Evolutionary conservation across 1,140 invertebrate genomes (phyloP), one percentile per base, ranked within the genome.

Genomic region (Temnothorax nylanderi): DNA sequence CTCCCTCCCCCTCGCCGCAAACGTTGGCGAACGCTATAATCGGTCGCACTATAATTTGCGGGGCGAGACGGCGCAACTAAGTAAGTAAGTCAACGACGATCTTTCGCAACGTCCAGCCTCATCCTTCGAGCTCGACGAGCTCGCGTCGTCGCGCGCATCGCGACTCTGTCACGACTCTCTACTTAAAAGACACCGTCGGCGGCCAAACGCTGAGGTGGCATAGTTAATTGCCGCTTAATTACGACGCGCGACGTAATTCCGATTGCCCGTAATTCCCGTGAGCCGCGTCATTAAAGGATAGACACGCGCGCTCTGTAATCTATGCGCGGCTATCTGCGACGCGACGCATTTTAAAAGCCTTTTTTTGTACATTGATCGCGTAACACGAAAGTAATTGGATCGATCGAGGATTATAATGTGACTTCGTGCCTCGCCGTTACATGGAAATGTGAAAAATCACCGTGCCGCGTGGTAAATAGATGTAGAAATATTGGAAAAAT

Each of bases 191-290:
- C 21, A 41, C 32, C 54, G 6, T 56, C n/a, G 56, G 10, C 41
- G 11, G 65, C 4, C 54, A 47, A 82, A 74, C 13, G 41, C 54
- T 49, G 18, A 84, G 69, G 5, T 60, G 26, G 69, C 21, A 84
- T 75, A 75, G 6, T 74, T 82, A 82, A 75, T 74, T 60, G 54
- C 16, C 37, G n/a, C 51, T 21, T 84, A 60, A 74, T 84, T 49
- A 74, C 11, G 5, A n/a, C 11, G 16, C 11, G 16, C 13, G 10
- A 58, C 26, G n/a, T 26, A 26, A 26, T 47, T 37, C 1, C 8
- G 26, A 82, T 60, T 18, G 3, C 3, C 10, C 4, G 34, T 69
- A 21, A 81, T 47, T 26, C 26, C 26, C 26, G 26, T 26, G 26
- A 26, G 26, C 37, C 16, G 8, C 11, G 21, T 82, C 16, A 47